Base-by-base conservation (phyloP, 2,888 invertebrate species). In the Drosophila pseudotalamancana region DNA sequence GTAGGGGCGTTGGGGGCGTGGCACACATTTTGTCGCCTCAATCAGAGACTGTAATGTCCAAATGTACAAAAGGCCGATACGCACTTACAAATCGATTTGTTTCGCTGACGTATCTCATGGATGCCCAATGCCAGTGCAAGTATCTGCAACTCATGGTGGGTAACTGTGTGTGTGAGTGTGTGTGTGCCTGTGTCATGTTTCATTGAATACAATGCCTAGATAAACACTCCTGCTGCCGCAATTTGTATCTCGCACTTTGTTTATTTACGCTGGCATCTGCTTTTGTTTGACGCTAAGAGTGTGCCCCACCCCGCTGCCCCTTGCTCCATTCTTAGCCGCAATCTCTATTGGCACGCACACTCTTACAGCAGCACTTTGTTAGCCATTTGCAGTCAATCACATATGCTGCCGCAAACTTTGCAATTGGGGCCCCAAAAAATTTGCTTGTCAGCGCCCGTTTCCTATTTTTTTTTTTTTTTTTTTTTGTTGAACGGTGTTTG, bases 121-220 rank as follows among this genome's bases (percentile, higher is more conserved):
- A 68, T 72, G 54, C 50, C 76, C 72, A 72, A 75, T 75, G 75
- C 35, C 72, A 70, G 37, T 48, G 46, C 37, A 31, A 14, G 39
- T 48, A 50, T 56, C 12, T 57, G 46, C 63, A 42, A 27, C 19
- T 42, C 39, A 40, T 21, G 43, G 11, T 49, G 0, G 31, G 14
- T 53, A 34, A 46, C n/a, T 27, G 16, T 51, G 37, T 37, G 18
- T 34, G 34, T 21, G 37, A 43, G 23, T 37, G 19, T 32, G 25
- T 46, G 14, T 34, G 32, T 27, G 37, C 42, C 43, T 56, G 43
- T 65, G 67, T 67, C 67, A 48, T 62, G 70, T 84, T 81, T 67
- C 87, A 87, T 81, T 87, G 87, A 87, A 70, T 57, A 56, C 72
- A 84, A 81, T 84, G 81, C 66, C 84, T 77, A 67, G 84, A 77